Evolutionary conservation across 2,888 invertebrate genomes (phyloP).

Genomic region (Philaethria dido): DNA sequence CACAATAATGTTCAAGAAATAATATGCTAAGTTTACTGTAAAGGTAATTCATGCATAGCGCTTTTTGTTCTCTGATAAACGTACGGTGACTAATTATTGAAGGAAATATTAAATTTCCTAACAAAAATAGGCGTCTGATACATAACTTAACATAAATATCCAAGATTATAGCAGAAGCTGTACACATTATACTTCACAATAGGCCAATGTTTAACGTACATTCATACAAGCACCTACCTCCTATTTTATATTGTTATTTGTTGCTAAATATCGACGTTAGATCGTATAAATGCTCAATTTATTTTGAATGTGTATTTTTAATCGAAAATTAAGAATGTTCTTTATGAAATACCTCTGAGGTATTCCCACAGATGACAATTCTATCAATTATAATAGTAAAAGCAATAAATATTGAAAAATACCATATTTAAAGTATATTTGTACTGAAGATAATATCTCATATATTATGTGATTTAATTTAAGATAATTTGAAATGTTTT

Average conservation of each 20-base stretch:
- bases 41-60: not conserved
- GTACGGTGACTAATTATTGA: not conserved
- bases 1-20: not conserved
- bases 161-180: not conserved
- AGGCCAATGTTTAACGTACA: not conserved
- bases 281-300: not conserved
- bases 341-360: too few relatives aligned
- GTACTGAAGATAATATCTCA: not conserved
- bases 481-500: not conserved
- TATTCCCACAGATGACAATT: too few relatives aligned
- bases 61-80: not conserved
- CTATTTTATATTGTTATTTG: constrained; percentile 12
- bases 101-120: not conserved
- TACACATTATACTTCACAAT: not conserved
- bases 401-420: not conserved
- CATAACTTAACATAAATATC: not conserved
- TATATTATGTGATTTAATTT: not conserved
- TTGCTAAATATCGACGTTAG: not conserved
- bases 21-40: not conserved
- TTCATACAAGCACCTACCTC: constrained; percentile 22
- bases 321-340: too few relatives aligned
- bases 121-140: not conserved
- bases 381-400: not conserved
- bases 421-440: not conserved
- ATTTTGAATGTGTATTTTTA: not conserved